Evolutionary conservation across 2,888 invertebrate species (phyloP), one percentile per base, ranked within the genome.

Genomic region (Nyleta sp.): DNA sequence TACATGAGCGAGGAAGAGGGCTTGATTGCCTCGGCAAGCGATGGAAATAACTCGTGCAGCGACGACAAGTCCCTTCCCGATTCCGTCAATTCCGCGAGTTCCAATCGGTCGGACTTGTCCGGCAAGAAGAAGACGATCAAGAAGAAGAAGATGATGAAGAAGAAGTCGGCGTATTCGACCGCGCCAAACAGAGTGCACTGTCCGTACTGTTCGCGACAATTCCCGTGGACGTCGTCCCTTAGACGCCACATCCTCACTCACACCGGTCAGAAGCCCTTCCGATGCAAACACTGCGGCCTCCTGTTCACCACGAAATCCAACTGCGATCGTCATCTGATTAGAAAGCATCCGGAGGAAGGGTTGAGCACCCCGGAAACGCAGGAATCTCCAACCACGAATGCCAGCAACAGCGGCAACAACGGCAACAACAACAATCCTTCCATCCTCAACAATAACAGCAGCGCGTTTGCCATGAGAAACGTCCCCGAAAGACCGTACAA

Each of bases 221-320:
- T 99, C 91, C 98, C 99, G 0, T 99, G 99, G 99, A 96, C 97
- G 0, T 98, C 98, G 24, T 98, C 98, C 0, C 92, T 99, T 22
- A 94, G 98, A n/a, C 94, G 99, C 8, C 99, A 99, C 90, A 96
- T 99, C 35, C 91, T 97, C 5, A 99, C 99, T 0, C 99, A 99
- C 90, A 99, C 98, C 0, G 98, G 96, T 1, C 98, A 98, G 88
- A 99, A 99, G 88, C 99, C 99, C 0, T 99, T 96, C 92, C 97
- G 98, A 88, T 99, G 99, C 90, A 95, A 96, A 0, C 95, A 97
- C 86, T 99, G 99, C 88, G 96, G 97, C 0, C 92, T 98, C 7
- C 94, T 97, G 0, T 99, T 99, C 90, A 99, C 98, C 33, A 99
- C 98, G 0, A 99, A 99, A 90, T 98, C 98, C 7, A 99, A 99